phyloP scores from a whole-genome alignment of 2,888 invertebrate species.

The Capitulum mitella region DNA sequence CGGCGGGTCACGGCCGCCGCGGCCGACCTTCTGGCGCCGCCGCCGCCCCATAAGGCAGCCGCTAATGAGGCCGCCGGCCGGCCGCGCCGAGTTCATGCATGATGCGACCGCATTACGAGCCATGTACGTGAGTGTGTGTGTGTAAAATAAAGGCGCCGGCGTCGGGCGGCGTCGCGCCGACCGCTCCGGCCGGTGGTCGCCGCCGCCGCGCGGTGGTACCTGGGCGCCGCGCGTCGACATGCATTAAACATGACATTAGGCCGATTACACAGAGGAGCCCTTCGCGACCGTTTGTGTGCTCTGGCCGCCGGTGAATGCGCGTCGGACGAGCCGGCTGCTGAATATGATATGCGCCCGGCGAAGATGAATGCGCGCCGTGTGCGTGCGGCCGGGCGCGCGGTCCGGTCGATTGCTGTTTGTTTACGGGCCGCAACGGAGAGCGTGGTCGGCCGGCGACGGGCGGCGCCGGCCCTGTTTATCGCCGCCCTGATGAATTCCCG shows the following conservation, averaged over 20 bases:
- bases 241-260: constrained; percentile 5
- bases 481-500: neutral
- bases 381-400: neutral
- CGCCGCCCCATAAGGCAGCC: too few species aligned
- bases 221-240: neutral
- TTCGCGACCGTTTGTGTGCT: neutral
- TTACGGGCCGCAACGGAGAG: neutral
- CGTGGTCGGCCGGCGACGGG: neutral
- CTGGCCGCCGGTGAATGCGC: neutral
- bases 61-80: too few species aligned
- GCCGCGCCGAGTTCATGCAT: too few species aligned
- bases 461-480: neutral
- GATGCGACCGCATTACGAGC: too few species aligned
- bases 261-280: neutral
- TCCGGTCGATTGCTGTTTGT: neutral
- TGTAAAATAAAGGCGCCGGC: neutral
- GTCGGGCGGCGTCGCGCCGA: neutral
- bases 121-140: neutral
- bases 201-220: neutral
- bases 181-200: too few species aligned
- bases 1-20: too few species aligned
- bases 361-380: neutral
- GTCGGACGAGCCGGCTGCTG: neutral
- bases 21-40: too few species aligned
- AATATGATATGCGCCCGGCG: neutral